phyloP scores from a whole-genome alignment of 2,113 vertebrate species.

The Passer montanus region DNA sequence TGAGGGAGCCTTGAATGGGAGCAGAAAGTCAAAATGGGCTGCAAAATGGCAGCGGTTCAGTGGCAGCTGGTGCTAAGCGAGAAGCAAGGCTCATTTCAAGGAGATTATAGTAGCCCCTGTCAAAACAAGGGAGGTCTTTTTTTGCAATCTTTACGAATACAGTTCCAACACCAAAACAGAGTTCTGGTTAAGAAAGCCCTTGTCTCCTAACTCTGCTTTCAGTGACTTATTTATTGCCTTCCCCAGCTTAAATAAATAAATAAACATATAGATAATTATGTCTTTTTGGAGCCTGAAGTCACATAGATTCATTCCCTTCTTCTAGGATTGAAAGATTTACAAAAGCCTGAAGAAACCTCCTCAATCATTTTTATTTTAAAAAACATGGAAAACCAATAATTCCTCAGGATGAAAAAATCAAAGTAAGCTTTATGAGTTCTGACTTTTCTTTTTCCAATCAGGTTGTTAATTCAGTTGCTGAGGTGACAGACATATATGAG shows the following conservation, averaged over 20 bases:
- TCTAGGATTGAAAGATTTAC: neutral
- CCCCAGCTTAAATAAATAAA: neutral
- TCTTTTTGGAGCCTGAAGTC: neutral
- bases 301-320: neutral
- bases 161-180: neutral
- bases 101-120: neutral
- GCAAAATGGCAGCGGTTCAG: neutral
- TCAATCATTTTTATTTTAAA: constrained; percentile 46
- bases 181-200: neutral
- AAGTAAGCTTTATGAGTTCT: constrained; percentile 20
- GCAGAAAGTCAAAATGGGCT: neutral
- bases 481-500: neutral
- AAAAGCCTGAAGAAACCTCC: neutral
- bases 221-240: constrained; percentile 6
- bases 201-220: neutral
- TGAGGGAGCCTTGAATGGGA: neutral
- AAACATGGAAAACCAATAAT: constrained; percentile 22
- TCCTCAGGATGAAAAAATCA: constrained; percentile 13
- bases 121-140: neutral
- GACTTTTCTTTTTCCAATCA: neutral
- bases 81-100: neutral
- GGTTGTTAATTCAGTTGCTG: neutral
- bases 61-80: neutral
- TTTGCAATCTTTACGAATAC: neutral
- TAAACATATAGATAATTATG: neutral